Evolutionary conservation across 1,140 invertebrate genomes (phyloP).

Genomic region (Tribolium madens): DNA sequence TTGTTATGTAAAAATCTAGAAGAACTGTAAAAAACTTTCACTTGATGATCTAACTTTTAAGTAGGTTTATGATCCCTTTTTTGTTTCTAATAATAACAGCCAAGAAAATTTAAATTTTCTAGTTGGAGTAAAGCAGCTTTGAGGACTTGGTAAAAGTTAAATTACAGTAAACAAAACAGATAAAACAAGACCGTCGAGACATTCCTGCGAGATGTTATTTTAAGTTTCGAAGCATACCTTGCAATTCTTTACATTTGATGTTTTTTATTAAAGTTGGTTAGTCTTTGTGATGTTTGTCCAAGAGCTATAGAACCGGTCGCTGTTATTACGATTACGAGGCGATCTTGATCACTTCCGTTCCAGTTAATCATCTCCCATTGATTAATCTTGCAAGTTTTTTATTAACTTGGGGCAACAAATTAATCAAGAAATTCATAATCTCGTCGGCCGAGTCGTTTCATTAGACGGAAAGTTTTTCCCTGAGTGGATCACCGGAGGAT

Average conservation of each 20-base stretch:
- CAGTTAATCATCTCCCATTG: slow-evolving; percentile 14
- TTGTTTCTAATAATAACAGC: not conserved
- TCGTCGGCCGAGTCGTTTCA: not conserved
- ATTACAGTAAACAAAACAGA: not conserved
- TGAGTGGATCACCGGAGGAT: slow-evolving; percentile 9
- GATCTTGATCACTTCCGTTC: slow-evolving; percentile 1
- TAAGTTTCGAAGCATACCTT: not conserved
- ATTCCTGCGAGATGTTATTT: not conserved
- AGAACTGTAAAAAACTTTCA: not conserved
- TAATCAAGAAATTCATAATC: slow-evolving; percentile 37
- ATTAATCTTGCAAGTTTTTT: slow-evolving; percentile 19
- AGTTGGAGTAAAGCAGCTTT: not conserved
- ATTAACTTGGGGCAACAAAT: slow-evolving; percentile 18
- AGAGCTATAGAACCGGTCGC: not conserved
- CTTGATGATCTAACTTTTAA: not conserved
- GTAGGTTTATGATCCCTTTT: not conserved
- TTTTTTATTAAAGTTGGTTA: not conserved
- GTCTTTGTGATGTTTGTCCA: not conserved
- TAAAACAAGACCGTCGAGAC: not conserved
- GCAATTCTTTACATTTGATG: not conserved
- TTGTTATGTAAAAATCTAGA: too few species aligned
- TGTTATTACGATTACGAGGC: not conserved
- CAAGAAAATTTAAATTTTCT: not conserved
- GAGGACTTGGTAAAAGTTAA: not conserved
- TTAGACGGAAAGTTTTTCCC: not conserved